Evolutionary conservation across 2,797 vertebrate species (phyloP).

Genomic region (Neosalanx taihuensis): DNA sequence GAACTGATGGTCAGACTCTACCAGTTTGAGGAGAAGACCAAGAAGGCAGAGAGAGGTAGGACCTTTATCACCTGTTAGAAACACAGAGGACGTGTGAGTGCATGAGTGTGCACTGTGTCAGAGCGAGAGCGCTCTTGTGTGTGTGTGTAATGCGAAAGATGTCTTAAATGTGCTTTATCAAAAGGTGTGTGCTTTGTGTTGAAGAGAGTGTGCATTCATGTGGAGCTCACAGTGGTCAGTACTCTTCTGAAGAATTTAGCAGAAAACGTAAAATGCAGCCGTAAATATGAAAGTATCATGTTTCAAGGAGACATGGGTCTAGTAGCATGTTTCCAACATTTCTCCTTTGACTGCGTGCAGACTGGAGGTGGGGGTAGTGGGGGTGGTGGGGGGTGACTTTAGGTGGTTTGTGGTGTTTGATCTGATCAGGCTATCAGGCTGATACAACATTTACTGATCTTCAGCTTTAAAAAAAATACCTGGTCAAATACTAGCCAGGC

Average conservation of each 20-base stretch:
- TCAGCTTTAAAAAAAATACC: no score
- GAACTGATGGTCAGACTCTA: slow-evolving; percentile 85
- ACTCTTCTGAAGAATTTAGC: no score
- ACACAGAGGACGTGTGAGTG: background rate
- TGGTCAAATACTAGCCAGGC: no score
- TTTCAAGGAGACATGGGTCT: no score
- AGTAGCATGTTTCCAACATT: no score
- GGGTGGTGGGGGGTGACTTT: background rate
- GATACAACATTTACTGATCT: background rate
- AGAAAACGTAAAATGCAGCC: no score
- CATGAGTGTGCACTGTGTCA: background rate
- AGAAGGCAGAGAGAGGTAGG: slow-evolving; percentile 88
- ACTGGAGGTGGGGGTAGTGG: no score
- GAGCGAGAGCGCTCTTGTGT: background rate
- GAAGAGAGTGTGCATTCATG: no score
- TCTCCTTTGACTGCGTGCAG: no score
- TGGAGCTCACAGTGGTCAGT: no score
- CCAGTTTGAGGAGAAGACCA: slow-evolving; percentile 89
- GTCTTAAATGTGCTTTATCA: background rate
- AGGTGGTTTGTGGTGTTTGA: background rate
- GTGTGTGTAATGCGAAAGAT: background rate
- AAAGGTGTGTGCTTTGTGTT: no score
- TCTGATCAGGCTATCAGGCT: background rate
- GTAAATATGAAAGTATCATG: no score
- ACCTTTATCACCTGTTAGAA: background rate